Base-by-base conservation (phyloP, 2,113 vertebrate species). In the Rhipidura dahli region DNA sequence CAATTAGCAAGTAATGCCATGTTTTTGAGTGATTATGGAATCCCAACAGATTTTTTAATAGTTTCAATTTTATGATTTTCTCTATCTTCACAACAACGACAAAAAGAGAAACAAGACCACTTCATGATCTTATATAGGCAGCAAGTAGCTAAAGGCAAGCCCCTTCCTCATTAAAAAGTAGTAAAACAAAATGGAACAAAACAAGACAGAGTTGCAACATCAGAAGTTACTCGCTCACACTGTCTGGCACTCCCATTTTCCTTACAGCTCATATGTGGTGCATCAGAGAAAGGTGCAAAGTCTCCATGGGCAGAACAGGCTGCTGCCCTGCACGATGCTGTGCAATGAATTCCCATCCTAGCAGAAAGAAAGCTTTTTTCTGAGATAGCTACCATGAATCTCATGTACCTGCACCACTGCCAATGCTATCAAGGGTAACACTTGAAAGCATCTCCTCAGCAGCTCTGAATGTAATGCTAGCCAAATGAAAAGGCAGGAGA, bases 151-250 rank as follows among this genome's bases (percentile, higher is more conserved):
- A 71, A 71, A 71, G 21, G 28, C 10, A 83, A 89, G 33, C 7
- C 10, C 37, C 13, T 47, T 87, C 19, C 39, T 63, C 63, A 26
- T 31, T 40, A 50, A 70, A 93, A 76, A 69, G 22, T 37, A 90
- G 45, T 27, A 53, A 72, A 88, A 24, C 19, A 49, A 88, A 93
- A 47, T 16, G n/a, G 31, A 87, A 57, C 53, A 91, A 91, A 94
- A 92, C 85, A 94, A 90, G 68, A 89, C 76, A 71, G 73, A 60
- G 30, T 97, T 96, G 76, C 96, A 94, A 93, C 92, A 96, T 71
- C 86, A 78, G 60, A 73, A 66, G 49, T 78, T 93, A 93, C 50
- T 92, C 47, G 70, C 76, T 93, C 80, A 70, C 22, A 4, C 27
- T 66, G 69, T 27, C 82, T 8, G 50, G 39, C 83, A 89, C 91